Evolutionary conservation across 1,140 invertebrate species (phyloP).

Genomic region (Eumeta japonica): DNA sequence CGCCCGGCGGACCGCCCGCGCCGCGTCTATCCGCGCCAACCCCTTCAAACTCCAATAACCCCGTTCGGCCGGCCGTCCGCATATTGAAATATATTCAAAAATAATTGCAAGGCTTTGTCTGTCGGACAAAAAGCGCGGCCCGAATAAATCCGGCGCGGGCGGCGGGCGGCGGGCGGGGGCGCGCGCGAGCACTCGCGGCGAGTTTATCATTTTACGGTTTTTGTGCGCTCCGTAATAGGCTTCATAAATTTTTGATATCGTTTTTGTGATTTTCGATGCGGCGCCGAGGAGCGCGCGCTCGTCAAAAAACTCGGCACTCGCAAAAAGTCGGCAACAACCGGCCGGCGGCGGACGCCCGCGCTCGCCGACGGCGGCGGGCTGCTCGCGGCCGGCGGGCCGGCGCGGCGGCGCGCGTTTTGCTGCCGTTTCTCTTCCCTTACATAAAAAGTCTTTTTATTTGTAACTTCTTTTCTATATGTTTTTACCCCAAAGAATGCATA

Average conservation of each 20-base stretch:
- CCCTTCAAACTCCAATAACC: no score
- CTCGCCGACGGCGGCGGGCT: no score
- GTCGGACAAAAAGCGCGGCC: slow-evolving; percentile 24
- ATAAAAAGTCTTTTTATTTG: no score
- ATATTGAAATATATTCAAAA: slow-evolving; percentile 27
- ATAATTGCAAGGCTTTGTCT: slow-evolving; percentile 27
- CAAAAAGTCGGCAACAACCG: slow-evolving; percentile 3
- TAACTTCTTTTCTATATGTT: no score
- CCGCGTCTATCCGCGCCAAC: neutral
- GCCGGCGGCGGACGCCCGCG: no score
- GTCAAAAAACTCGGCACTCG: slow-evolving; percentile 15
- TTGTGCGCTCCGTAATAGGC: slow-evolving; percentile 37
- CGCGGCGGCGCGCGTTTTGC: no score
- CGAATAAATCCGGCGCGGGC: slow-evolving; percentile 39
- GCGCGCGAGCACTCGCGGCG: slow-evolving; percentile 15
- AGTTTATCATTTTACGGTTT: slow-evolving; percentile 46
- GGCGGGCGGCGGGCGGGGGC: no score
- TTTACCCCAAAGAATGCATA: no score
- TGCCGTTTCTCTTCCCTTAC: no score
- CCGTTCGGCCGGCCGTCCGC: no score
- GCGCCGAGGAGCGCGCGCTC: slow-evolving; percentile 7
- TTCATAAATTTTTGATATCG: slow-evolving; percentile 49
- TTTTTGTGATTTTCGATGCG: slow-evolving; percentile 34
- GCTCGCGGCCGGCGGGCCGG: no score
- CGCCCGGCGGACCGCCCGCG: slow-evolving; percentile 18